A percentile compares a stretch with the other conserved stretches of the same genome.
phyloP scores from a whole-genome alignment of 2,888 invertebrate genomes.

The Lasioglossum villosulum region DNA sequence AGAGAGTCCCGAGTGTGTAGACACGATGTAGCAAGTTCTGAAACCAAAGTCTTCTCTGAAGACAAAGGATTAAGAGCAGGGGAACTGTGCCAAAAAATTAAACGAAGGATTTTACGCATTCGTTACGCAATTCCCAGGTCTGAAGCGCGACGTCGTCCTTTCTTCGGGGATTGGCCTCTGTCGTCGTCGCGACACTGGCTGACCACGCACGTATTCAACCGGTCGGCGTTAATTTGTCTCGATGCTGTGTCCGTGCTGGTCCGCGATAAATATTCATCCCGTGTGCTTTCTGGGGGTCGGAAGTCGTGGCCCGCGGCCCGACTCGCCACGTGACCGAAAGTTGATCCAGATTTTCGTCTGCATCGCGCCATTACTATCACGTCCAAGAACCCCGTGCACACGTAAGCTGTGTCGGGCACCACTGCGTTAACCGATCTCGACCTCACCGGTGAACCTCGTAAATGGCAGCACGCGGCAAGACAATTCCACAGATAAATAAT shows the following conservation, averaged over 20 bases:
- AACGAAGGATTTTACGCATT: too few relatives aligned
- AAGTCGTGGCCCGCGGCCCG: constrained; percentile 52
- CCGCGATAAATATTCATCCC: constrained; percentile 68
- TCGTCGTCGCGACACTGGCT: constrained; percentile 28
- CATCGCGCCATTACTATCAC: background rate
- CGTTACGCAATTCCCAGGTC: too few relatives aligned
- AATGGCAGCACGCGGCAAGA: background rate
- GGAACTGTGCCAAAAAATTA: too few relatives aligned
- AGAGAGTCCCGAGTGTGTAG: too few relatives aligned
- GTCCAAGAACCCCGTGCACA: background rate
- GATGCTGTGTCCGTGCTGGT: constrained; percentile 27
- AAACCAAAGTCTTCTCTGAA: too few relatives aligned
- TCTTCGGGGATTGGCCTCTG: background rate
- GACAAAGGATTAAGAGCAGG: too few relatives aligned
- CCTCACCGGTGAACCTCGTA: background rate
- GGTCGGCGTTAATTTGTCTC: constrained; percentile 67
- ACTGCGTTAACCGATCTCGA: background rate
- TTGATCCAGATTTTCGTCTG: constrained; percentile 31
- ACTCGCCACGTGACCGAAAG: constrained; percentile 49
- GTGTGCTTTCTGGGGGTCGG: constrained; percentile 49
- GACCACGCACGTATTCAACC: constrained; percentile 38
- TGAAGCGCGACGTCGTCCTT: background rate
- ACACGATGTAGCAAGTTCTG: too few relatives aligned
- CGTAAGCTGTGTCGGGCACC: background rate
- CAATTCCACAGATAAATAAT: background rate